phyloP scores from a whole-genome alignment of 2,888 invertebrate species.

The Agriopis aurantiaria region DNA sequence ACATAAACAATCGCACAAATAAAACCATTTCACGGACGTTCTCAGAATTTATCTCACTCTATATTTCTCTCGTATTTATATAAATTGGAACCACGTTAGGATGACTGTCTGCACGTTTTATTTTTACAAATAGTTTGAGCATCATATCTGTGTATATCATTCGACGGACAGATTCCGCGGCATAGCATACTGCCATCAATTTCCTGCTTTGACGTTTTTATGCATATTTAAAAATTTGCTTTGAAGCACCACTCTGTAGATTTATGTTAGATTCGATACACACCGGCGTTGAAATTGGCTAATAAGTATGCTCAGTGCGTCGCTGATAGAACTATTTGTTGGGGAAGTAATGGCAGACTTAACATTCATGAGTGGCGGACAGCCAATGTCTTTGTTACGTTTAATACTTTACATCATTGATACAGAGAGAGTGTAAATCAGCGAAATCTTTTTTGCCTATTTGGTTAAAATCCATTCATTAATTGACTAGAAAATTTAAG shows the following conservation, averaged over 20 bases:
- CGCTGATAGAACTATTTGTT: constrained; percentile 19
- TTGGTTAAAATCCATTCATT: background rate
- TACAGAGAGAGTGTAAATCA: background rate
- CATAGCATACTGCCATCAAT: constrained; percentile 70
- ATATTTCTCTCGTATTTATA: constrained; percentile 21
- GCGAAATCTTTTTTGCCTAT: background rate
- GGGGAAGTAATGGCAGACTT: constrained; percentile 3
- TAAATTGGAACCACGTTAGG: constrained; percentile 43
- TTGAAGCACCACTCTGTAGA: constrained; percentile 76
- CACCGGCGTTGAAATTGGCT: constrained; percentile 51
- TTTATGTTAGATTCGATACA: constrained; percentile 68
- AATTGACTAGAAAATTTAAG: too few species aligned
- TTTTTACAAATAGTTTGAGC: constrained; percentile 77
- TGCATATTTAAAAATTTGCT: constrained; percentile 83
- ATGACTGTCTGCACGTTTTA: constrained; percentile 72
- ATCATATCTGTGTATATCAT: constrained; percentile 68
- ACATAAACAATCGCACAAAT: constrained; percentile 22
- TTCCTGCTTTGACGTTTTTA: constrained; percentile 81
- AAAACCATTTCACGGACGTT: constrained; percentile 26
- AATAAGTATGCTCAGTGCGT: constrained; percentile 18
- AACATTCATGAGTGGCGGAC: constrained; percentile 7
- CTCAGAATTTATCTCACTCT: constrained; percentile 19
- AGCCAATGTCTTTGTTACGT: background rate
- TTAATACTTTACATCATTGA: background rate
- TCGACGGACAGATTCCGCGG: constrained; percentile 71